Base-by-base conservation (phyloP, 2,113 vertebrate genomes). In the Sula dactylatra region DNA sequence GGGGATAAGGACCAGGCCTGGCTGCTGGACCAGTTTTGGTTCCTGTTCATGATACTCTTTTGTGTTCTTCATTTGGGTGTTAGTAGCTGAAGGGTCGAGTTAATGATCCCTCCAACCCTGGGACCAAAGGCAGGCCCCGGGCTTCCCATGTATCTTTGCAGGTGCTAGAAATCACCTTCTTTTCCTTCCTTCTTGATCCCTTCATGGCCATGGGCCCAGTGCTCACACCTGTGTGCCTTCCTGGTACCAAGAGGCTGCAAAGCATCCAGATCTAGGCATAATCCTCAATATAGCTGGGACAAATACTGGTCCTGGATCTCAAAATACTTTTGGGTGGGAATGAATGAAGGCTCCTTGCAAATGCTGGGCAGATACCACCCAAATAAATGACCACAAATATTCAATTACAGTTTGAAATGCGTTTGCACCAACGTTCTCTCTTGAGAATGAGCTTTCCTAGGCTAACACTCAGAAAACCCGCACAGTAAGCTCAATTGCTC, bases 321-420 rank as follows among this genome's bases (percentile, higher is more conserved):
- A n/a, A 52, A 78, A 42, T 40, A 40, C 56, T 58, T 72, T 61
- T 78, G 65, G 38, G 76, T 80, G 59, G 64, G 25, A 83, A 92
- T 81, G 58, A 94, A 86, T 86, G 56, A 80, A 64, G 32, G 52
- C 34, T 93, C 11, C 50, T 50, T 83, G 64, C 29, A 55, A 74
- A 49, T 42, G 67, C 64, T 82, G 82, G 65, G 71, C 64, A 88
- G 71, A 71, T 83, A 47, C 64, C 7, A 5, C 91, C 86, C 72
- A 83, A 87, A 71, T 15, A 94, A 94, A 67, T 47, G 71, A 88
- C 82, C 76, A 81, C 88, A 92, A 92, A 78, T 81, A 94, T 77
- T 94, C 89, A 89, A 16, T 90, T 92, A 59, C 72, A 55, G 52
- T 78, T 88, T 34, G 67, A 88, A 92, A 93, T 36, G 59, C 7